Conservation (phyloP, 2,888 invertebrate species). For the Galerucella calmariensis region DNA sequence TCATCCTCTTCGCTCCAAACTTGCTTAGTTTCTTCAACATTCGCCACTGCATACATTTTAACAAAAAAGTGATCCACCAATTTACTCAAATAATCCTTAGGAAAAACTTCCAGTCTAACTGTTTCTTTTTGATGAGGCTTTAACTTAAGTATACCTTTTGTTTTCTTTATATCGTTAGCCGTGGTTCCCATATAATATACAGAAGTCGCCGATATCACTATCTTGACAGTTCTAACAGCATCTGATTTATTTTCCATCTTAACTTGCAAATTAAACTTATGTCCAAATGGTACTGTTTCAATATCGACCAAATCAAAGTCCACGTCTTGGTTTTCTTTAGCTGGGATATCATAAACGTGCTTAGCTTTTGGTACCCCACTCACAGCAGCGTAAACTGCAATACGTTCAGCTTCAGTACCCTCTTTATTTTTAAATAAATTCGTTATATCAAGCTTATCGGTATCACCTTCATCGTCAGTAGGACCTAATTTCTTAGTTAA, state of each 20-base stretch:
- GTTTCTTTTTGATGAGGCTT: constrained; percentile 66
- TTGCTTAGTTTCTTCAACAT: constrained; percentile 82
- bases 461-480: constrained; percentile 77
- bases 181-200: constrained; percentile 83
- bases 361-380: constrained; percentile 72
- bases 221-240: constrained; percentile 71
- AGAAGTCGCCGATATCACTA: constrained; percentile 75
- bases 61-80: constrained; percentile 83
- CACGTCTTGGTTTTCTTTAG: constrained; percentile 71
- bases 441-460: constrained; percentile 78
- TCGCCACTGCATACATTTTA: constrained; percentile 81
- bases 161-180: constrained; percentile 75
- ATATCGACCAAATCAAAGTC: constrained; percentile 74
- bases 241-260: constrained; percentile 73
- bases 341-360: constrained; percentile 67
- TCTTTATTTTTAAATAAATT: constrained; percentile 77
- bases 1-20: constrained; percentile 87
- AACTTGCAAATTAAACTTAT: constrained; percentile 74
- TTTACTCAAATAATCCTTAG: constrained; percentile 80
- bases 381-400: constrained; percentile 81
- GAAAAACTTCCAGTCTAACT: constrained; percentile 69
- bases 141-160: constrained; percentile 69
- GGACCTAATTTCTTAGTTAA: constrained; percentile 79
- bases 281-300: constrained; percentile 76
- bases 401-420: constrained; percentile 78